Conservation (phyloP, 2,797 vertebrate genomes). For the Triplophysa yarkandensis region DNA sequence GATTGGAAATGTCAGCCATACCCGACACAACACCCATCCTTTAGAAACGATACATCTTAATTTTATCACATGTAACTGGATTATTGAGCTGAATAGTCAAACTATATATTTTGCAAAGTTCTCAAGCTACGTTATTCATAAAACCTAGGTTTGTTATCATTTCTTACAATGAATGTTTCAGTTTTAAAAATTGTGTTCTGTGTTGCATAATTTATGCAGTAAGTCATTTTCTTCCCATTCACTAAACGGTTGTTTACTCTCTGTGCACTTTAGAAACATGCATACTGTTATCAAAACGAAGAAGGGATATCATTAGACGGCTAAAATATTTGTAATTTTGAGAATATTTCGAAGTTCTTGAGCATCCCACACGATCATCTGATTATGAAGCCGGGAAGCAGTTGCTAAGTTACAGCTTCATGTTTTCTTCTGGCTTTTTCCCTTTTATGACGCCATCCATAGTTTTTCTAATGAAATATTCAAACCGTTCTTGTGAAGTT, state of each 20-base stretch:
- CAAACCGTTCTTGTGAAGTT: slow-evolving; percentile 66
- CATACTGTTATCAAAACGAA: not conserved
- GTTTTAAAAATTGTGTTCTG: no score
- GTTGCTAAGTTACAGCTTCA: slow-evolving; percentile 77
- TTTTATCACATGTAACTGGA: no score
- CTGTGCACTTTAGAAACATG: not conserved
- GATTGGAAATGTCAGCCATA: not conserved
- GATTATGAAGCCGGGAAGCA: slow-evolving; percentile 71
- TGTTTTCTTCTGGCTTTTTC: slow-evolving; percentile 27
- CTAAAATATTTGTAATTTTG: not conserved
- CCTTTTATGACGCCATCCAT: slow-evolving; percentile 71
- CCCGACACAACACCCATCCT: not conserved
- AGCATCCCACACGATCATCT: slow-evolving; percentile 61
- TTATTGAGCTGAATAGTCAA: no score
- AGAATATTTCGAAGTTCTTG: slow-evolving; percentile 45
- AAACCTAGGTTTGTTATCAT: no score
- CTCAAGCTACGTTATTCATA: no score
- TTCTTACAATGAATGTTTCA: no score
- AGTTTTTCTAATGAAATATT: slow-evolving; percentile 77
- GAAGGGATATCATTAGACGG: not conserved
- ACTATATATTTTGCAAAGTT: no score
- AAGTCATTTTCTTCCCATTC: not conserved
- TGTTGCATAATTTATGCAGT: not conserved
- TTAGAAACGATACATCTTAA: not conserved
- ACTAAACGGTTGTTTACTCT: not conserved